These are phyloP conservation scores for Schizotus pectinicornis DNA, from an alignment of 2,888 invertebrate genomes.

Conservation along the genomic window DNA sequence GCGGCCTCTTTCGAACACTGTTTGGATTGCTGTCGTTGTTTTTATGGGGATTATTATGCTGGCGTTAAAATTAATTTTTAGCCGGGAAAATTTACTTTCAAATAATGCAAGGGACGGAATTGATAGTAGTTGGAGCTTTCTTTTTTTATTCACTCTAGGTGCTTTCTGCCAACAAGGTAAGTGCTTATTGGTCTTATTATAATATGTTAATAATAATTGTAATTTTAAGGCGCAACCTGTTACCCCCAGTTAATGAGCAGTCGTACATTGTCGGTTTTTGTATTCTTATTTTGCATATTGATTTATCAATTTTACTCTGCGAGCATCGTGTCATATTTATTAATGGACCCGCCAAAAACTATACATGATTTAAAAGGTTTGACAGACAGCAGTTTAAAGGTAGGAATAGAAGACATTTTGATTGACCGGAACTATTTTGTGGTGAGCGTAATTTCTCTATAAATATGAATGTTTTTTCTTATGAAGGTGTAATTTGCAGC, in stretches of 20 bases:
- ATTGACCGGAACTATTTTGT: slow-evolving; percentile 70
- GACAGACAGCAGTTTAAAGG: slow-evolving; percentile 64
- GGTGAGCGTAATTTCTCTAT: slow-evolving; percentile 53
- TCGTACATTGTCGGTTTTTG: slow-evolving; percentile 45
- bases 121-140: slow-evolving; percentile 60
- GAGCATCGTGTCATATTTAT: slow-evolving; percentile 69
- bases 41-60: slow-evolving; percentile 41
- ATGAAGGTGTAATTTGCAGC: slow-evolving; percentile 56
- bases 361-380: slow-evolving; percentile 67
- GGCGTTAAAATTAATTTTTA: slow-evolving; percentile 42
- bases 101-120: slow-evolving; percentile 15
- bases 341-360: slow-evolving; percentile 67
- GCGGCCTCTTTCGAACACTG: slow-evolving; percentile 64
- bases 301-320: slow-evolving; percentile 75
- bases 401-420: slow-evolving; percentile 68
- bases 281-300: slow-evolving; percentile 63
- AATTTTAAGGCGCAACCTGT: slow-evolving; percentile 43
- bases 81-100: slow-evolving; percentile 35
- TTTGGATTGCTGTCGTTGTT: slow-evolving; percentile 63
- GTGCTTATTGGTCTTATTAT: not conserved
- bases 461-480: slow-evolving; percentile 4
- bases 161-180: slow-evolving; percentile 53
- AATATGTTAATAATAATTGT: not conserved
- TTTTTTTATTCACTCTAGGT: slow-evolving; percentile 56
- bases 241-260: slow-evolving; percentile 43